Evolutionary conservation across 2,797 vertebrate species (phyloP), one percentile per base, ranked within the genome.

Genomic region (Parauchenoglanis punctatus): DNA sequence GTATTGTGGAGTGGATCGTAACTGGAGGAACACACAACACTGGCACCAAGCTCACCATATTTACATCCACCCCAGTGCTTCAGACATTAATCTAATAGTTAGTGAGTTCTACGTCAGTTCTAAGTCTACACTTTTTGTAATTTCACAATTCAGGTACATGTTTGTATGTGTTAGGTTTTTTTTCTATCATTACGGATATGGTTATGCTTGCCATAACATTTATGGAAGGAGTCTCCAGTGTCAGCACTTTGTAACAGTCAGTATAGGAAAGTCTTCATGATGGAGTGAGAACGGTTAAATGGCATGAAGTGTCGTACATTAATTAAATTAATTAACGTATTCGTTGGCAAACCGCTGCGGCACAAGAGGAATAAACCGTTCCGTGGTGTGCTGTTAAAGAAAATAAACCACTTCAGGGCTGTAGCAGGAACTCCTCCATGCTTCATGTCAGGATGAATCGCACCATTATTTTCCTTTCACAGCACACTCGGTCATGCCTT

Each of bases 201-300:
- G 28, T 58, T 23, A 20, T 35, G 54, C 28, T 28, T 76, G 49
- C 73, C 8, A n/a, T n/a, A 49, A 75, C 23, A 15, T 25, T 52
- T 28, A 76, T 52, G n/a, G 7, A 76, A 54, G 73, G 18, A 8
- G 25, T 54, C 49, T 77, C 75, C 75, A 54, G n/a, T 77, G 75
- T 77, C 49, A 8, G n/a, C n/a, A 77, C 44, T 28, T 77, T 58
- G 28, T 80, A 58, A 58, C 76, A 80, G 76, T 76, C 23, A 25
- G 23, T 75, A 52, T 4, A 46, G 72, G 72, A 75, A 49, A 12
- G 44, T 75, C 44, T 77, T 77, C 76, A 35, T 28, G 73, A 76
- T 46, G n/a, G 73, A 17, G 23, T 8, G 25, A 17, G 0, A 8
- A 56, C 7, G 17, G 52, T 31, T 56, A 13, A 78, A 78, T 10